Evolutionary conservation across 2,888 invertebrate genomes (phyloP).

Genomic region (Cremastinae sp.): DNA sequence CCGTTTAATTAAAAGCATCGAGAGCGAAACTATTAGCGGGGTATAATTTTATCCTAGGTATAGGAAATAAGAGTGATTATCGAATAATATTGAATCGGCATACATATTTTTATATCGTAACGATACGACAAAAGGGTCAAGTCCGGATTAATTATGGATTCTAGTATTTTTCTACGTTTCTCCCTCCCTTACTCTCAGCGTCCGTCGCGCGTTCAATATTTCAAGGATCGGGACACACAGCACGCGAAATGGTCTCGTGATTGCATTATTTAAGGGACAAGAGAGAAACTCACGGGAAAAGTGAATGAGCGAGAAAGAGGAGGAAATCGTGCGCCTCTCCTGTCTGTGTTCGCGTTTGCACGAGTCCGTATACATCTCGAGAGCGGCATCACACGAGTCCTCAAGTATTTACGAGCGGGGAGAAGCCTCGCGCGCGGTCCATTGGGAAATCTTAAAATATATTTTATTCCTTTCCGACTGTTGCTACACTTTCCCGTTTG

Average conservation of each 20-base stretch:
- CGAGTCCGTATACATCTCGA: slow-evolving; percentile 5
- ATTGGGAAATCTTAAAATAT: slow-evolving; percentile 79
- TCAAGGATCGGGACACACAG: slow-evolving; percentile 65
- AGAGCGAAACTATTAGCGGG: no score
- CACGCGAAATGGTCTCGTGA: slow-evolving; percentile 77
- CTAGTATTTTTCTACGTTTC: background rate
- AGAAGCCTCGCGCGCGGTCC: slow-evolving; percentile 67
- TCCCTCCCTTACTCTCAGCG: slow-evolving; percentile 31
- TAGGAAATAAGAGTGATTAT: background rate
- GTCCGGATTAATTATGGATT: slow-evolving; percentile 45
- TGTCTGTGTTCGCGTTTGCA: slow-evolving; percentile 8
- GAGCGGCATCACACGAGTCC: slow-evolving; percentile 49
- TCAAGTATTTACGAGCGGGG: slow-evolving; percentile 58
- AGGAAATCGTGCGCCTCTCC: background rate
- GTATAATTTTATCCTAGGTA: no score
- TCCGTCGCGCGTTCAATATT: slow-evolving; percentile 62
- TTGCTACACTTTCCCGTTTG: slow-evolving; percentile 67
- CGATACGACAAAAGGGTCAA: slow-evolving; percentile 42
- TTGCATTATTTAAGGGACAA: slow-evolving; percentile 77
- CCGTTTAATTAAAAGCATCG: no score
- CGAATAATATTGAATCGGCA: background rate
- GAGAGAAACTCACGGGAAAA: slow-evolving; percentile 53
- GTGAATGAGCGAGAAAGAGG: slow-evolving; percentile 28
- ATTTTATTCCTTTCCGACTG: slow-evolving; percentile 73
- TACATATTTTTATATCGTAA: background rate